phyloP scores from a whole-genome alignment of 2,113 vertebrate species.

The Corydoras sp. region DNA sequence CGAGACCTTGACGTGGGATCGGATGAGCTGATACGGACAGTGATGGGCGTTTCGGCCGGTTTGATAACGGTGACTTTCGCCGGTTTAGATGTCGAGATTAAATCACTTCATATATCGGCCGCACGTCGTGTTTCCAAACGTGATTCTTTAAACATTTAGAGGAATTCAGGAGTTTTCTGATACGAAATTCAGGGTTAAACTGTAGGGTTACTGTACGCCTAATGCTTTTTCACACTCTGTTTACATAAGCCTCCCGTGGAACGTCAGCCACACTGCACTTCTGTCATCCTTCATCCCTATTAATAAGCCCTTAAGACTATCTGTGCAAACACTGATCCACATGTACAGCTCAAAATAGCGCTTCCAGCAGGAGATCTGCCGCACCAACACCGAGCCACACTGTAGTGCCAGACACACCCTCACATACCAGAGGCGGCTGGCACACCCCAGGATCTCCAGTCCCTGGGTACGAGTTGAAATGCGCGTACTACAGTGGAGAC shows the following conservation, averaged over 20 bases:
- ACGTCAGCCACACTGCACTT: neutral
- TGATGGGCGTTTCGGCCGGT: too few relatives aligned
- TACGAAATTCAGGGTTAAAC: too few relatives aligned
- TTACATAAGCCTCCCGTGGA: neutral
- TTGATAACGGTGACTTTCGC: too few relatives aligned
- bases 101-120: too few relatives aligned
- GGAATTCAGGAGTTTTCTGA: too few relatives aligned
- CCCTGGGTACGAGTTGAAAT: neutral
- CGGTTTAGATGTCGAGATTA: too few relatives aligned
- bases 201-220: too few relatives aligned
- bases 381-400: neutral
- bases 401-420: neutral
- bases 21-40: too few relatives aligned
- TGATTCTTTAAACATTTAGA: too few relatives aligned
- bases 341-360: constrained; percentile 30
- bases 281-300: neutral
- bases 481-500: neutral
- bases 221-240: too few relatives aligned
- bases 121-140: too few relatives aligned
- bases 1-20: too few relatives aligned
- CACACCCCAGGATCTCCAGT: constrained; percentile 14
- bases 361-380: constrained; percentile 13
- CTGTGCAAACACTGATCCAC: neutral
- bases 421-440: neutral
- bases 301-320: neutral